Conservation (phyloP, 2,797 vertebrate genomes). For the Eupleurogrammus muticus region DNA sequence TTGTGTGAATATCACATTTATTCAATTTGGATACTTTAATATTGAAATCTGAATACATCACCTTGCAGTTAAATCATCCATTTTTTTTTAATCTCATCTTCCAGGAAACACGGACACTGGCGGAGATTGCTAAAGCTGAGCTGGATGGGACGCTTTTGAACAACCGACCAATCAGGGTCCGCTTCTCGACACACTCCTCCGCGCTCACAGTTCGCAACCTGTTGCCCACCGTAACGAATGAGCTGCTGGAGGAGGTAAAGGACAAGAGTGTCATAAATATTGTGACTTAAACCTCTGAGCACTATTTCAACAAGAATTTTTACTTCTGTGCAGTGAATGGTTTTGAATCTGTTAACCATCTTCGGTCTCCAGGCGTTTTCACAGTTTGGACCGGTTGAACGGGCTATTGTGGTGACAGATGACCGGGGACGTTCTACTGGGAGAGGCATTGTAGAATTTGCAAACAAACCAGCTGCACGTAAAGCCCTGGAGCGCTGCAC, state of each 20-base stretch:
- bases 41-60: too few relatives aligned
- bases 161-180: constrained; percentile 92
- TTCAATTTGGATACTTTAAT: too few relatives aligned
- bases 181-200: constrained; percentile 93
- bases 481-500: constrained; percentile 96
- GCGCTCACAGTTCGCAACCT: constrained; percentile 94
- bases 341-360: too few relatives aligned
- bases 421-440: constrained; percentile 94
- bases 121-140: constrained; percentile 97
- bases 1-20: too few relatives aligned
- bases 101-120: constrained; percentile 95
- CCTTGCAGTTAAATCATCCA: background rate
- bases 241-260: constrained; percentile 91
- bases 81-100: constrained; percentile 8
- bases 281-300: background rate
- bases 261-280: background rate
- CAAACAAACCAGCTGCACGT: constrained; percentile 92
- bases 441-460: constrained; percentile 95
- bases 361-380: constrained; percentile 85
- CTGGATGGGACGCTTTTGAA: constrained; percentile 93
- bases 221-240: constrained; percentile 94
- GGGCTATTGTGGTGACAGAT: constrained; percentile 94
- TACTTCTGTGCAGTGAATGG: background rate
- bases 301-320: background rate
- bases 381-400: constrained; percentile 94